Evolutionary conservation across 2,113 vertebrate genomes (phyloP).

Genomic region (Phalacrocorax carbo): DNA sequence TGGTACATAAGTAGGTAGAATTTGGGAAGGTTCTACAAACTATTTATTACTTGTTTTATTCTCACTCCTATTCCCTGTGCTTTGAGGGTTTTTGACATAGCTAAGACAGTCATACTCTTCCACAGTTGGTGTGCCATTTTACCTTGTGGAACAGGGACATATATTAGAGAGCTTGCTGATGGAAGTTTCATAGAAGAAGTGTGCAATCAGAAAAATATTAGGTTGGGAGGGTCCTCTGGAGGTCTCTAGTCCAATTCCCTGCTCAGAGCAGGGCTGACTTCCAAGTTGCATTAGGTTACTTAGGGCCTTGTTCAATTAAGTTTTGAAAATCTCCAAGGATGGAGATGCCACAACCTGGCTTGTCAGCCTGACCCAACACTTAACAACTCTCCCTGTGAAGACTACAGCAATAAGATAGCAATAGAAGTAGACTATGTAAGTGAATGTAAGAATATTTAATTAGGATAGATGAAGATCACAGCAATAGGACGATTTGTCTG

Average conservation of each 20-base stretch:
- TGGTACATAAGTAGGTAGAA: not conserved
- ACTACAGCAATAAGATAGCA: not conserved
- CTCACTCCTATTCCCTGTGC: not conserved
- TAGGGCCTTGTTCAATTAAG: conserved; percentile 62
- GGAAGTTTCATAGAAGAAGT: not conserved
- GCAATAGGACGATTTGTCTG: not conserved
- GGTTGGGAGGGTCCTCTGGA: conserved; percentile 59
- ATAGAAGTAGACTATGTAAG: not conserved
- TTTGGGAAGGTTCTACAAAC: not conserved
- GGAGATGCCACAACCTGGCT: conserved; percentile 2
- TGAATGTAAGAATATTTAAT: conserved; percentile 3
- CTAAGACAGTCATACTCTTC: not conserved
- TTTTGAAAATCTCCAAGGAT: conserved; percentile 57
- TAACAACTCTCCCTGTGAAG: conserved; percentile 13
- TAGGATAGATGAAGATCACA: conserved; percentile 11
- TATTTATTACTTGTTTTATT: not conserved
- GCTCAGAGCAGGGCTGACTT: conserved; percentile 15
- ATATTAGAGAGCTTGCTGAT: not conserved
- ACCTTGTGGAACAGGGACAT: not conserved
- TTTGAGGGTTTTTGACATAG: not conserved
- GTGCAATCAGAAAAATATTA: conserved; percentile 31
- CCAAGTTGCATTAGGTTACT: conserved; percentile 54
- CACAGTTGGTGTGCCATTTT: not conserved
- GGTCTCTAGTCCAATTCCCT: conserved; percentile 46
- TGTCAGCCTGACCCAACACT: not conserved